Percentiles rank a stretch among this genome's conserved stretches.
phyloP scores from a whole-genome alignment of 2,888 invertebrate genomes.

The Graphium colonna region DNA sequence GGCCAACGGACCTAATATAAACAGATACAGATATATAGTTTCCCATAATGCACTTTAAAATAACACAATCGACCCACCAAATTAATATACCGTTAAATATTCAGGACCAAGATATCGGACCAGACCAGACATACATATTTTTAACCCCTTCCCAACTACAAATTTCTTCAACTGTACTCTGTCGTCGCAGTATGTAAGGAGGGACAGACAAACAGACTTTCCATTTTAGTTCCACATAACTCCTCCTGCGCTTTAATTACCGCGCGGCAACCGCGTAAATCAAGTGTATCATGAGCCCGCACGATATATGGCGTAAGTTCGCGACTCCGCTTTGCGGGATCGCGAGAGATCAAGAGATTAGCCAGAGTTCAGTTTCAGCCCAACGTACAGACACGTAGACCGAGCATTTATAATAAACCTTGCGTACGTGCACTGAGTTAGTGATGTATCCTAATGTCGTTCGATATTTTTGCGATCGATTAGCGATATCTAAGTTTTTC shows the following conservation, averaged over 20 bases:
- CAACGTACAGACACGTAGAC: constrained; percentile 12
- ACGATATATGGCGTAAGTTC: constrained; percentile 44
- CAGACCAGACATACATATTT: background rate
- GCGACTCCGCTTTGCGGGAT: constrained; percentile 25
- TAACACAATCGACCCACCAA: background rate
- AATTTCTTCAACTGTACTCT: background rate
- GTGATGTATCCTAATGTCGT: background rate
- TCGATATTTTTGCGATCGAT: background rate
- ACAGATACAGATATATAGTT: no score
- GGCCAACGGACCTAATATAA: no score
- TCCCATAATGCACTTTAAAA: no score
- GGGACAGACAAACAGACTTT: background rate
- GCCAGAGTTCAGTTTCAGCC: constrained; percentile 16
- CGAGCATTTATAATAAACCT: constrained; percentile 7
- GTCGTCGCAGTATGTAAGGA: background rate
- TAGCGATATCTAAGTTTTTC: no score
- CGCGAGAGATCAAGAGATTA: constrained; percentile 26
- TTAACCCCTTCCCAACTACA: background rate
- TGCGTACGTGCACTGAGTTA: background rate
- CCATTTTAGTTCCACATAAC: background rate
- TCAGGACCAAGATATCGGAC: background rate
- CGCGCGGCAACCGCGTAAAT: constrained; percentile 8
- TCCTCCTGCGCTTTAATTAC: constrained; percentile 9
- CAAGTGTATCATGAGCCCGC: constrained; percentile 23
- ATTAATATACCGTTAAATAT: background rate